phyloP scores from a whole-genome alignment of 2,888 invertebrate species.

The Muschampia plurimacula region DNA sequence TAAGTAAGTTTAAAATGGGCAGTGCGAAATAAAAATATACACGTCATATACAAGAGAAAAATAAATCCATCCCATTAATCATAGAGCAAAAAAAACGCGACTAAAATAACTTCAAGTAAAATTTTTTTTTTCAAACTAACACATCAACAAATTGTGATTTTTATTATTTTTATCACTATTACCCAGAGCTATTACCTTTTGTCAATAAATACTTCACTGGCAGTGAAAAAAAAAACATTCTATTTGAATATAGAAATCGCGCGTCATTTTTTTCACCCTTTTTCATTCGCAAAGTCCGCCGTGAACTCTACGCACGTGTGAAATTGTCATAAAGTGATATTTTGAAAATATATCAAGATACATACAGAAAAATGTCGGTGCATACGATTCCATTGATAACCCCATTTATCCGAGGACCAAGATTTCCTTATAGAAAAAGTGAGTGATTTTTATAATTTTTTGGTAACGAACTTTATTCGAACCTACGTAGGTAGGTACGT shows the following conservation, averaged over 20 bases:
- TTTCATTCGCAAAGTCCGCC: constrained; percentile 67
- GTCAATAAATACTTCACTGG: neutral
- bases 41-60: no score
- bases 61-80: no score
- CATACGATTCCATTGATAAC: constrained; percentile 80
- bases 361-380: constrained; percentile 70
- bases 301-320: constrained; percentile 59
- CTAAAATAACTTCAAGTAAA: neutral
- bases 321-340: constrained; percentile 30
- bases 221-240: constrained; percentile 40
- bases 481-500: neutral
- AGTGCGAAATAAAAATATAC: neutral
- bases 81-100: no score
- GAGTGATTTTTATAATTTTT: constrained; percentile 53
- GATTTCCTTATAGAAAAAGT: constrained; percentile 83
- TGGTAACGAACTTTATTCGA: neutral
- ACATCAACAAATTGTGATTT: neutral
- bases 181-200: no score
- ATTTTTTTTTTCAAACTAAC: neutral
- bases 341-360: constrained; percentile 13
- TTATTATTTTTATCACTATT: no score
- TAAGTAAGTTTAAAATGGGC: no score
- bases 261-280: constrained; percentile 59
- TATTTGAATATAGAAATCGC: constrained; percentile 67
- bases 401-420: constrained; percentile 81